A percentile compares a stretch with the other conserved stretches of the same genome.
phyloP scores from a whole-genome alignment of 53 echinoderm and acorn worm genomes.

The Echinarachnius parma region DNA sequence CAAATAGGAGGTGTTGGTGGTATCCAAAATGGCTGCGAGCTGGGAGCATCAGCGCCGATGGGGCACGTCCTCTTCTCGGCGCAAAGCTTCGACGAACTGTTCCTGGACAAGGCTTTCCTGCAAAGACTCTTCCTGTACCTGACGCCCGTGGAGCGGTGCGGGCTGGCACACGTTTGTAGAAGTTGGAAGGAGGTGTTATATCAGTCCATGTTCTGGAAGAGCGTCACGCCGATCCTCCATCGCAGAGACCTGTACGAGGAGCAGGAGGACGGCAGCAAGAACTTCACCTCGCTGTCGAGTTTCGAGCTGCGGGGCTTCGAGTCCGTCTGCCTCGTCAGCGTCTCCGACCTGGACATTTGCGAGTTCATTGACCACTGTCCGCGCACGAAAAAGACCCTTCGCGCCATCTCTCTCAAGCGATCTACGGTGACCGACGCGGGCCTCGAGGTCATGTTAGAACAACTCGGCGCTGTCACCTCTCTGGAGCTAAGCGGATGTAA shows the following conservation, averaged over 20 bases:
- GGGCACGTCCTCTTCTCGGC: constrained; percentile 26
- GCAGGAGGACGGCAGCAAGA: constrained; percentile 72
- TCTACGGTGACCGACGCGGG: constrained; percentile 98
- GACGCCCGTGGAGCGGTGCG: constrained; percentile 83
- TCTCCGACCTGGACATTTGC: constrained; percentile 97
- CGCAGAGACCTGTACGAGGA: constrained; percentile 93
- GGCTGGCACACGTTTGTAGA: constrained; percentile 90
- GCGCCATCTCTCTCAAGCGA: constrained; percentile 84
- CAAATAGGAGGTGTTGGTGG: constrained; percentile 3
- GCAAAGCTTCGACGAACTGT: constrained; percentile 54
- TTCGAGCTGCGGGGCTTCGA: constrained; percentile 95
- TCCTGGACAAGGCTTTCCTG: constrained; percentile 74
- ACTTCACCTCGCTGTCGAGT: constrained; percentile 84
- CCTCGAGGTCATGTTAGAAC: constrained; percentile 94
- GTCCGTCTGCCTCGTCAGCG: constrained; percentile 91
- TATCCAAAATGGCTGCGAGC: constrained; percentile 33
- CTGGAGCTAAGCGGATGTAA: constrained; percentile 97
- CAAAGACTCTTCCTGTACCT: constrained; percentile 74
- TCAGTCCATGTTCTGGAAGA: constrained; percentile 81
- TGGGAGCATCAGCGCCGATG: background rate
- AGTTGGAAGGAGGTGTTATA: constrained; percentile 85
- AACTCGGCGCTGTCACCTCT: constrained; percentile 84
- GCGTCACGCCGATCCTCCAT: constrained; percentile 85
- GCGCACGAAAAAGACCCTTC: constrained; percentile 89
- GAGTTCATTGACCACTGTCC: constrained; percentile 99